Percentiles rank a stretch among this genome's conserved stretches.
Conservation (phyloP, 2,797 vertebrate species). For the Distichodus sexfasciatus region DNA sequence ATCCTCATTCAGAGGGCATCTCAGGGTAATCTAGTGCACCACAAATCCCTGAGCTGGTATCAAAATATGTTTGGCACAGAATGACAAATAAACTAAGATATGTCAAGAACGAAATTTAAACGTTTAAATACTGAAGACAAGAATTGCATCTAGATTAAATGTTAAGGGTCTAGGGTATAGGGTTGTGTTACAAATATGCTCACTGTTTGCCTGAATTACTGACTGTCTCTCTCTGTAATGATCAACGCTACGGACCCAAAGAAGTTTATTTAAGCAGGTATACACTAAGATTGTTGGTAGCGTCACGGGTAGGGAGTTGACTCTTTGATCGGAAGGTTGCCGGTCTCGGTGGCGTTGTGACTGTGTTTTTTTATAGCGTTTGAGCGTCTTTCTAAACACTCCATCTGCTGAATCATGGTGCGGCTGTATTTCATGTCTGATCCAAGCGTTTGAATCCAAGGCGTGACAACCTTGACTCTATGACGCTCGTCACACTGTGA, state of each 20-base stretch:
- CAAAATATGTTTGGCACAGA: conserved; percentile 37
- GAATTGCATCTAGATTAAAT: too few relatives aligned
- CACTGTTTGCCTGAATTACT: too few relatives aligned
- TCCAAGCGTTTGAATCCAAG: conserved; percentile 18
- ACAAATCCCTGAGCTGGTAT: conserved; percentile 10
- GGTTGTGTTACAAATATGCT: too few relatives aligned
- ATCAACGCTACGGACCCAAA: too few relatives aligned
- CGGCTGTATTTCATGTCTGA: conserved; percentile 37
- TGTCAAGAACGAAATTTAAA: conserved; percentile 25
- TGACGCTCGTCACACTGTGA: conserved; percentile 19
- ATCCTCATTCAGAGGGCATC: conserved; percentile 14
- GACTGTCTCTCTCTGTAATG: too few relatives aligned
- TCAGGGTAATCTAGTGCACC: conserved; percentile 23
- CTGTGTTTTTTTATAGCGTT: conserved; percentile 21
- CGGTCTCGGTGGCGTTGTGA: background rate
- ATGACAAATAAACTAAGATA: conserved; percentile 28
- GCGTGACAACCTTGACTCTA: conserved; percentile 39
- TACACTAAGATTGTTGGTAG: too few relatives aligned
- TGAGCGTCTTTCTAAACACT: background rate
- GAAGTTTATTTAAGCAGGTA: too few relatives aligned
- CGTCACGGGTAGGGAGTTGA: too few relatives aligned
- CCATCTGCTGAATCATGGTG: conserved; percentile 32
- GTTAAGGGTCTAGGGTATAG: too few relatives aligned
- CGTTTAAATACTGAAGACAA: background rate
- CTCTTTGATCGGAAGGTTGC: too few relatives aligned